These are phyloP conservation scores for Diplosoma virens DNA, from an alignment of 23 tunicate genomes.

Conservation along the genomic window DNA sequence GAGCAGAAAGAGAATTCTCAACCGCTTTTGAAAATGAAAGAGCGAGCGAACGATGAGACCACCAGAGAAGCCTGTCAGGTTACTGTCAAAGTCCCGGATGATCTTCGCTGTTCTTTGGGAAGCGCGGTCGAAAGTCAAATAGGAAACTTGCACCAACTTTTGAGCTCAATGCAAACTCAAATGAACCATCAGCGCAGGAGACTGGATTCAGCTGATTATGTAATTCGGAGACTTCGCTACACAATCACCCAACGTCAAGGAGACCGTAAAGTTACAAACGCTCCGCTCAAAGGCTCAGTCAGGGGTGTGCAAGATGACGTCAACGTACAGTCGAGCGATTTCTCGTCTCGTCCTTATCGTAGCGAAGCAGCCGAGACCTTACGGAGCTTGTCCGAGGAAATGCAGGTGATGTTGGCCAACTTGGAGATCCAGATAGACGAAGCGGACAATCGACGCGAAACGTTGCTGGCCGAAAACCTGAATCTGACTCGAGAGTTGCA, in stretches of 20 bases:
- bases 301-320: too few species aligned
- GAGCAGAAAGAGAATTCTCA: too few species aligned
- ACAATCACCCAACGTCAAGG: neutral
- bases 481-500: slow-evolving; percentile 1
- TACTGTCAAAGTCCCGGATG: neutral
- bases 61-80: neutral
- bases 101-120: too few species aligned
- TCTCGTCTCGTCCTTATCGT: neutral
- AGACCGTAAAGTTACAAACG: neutral
- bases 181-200: slow-evolving; percentile 10
- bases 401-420: slow-evolving; percentile 18
- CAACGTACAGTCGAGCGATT: too few species aligned
- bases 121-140: neutral
- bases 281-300: too few species aligned
- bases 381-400: slow-evolving; percentile 9
- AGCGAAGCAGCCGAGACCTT: slow-evolving; percentile 6
- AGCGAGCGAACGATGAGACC: too few species aligned
- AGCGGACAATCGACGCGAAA: slow-evolving; percentile 6
- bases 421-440: slow-evolving; percentile 32
- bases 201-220: slow-evolving; percentile 7
- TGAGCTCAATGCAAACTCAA: neutral
- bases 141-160: neutral
- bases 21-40: too few species aligned
- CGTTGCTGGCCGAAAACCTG: neutral
- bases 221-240: slow-evolving; percentile 5